Evolutionary conservation across 2,113 vertebrate species (phyloP).

Genomic region (Laterallus jamaicensis): DNA sequence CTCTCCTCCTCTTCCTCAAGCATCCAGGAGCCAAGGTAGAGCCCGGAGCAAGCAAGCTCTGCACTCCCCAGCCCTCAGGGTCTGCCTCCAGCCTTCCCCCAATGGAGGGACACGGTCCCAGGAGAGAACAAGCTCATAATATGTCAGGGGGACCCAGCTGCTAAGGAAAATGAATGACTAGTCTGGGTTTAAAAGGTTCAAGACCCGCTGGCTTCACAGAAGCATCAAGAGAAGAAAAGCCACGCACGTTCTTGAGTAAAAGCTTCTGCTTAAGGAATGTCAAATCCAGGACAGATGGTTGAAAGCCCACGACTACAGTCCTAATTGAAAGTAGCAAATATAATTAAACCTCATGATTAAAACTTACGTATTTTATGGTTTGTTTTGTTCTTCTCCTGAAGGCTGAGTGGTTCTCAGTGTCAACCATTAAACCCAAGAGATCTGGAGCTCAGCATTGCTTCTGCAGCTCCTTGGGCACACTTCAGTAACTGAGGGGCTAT

Average conservation of each 20-base stretch:
- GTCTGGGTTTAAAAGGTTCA: not conserved
- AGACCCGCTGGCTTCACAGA: not conserved
- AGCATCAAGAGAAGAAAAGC: not conserved
- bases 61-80: not conserved
- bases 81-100: not conserved
- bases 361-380: not conserved
- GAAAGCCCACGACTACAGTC: not conserved
- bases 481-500: not conserved
- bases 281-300: not conserved
- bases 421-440: not conserved
- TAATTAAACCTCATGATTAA: not conserved
- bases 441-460: not conserved
- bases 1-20: not conserved
- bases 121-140: not conserved
- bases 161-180: not conserved
- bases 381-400: not conserved
- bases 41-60: not conserved
- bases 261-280: not conserved
- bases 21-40: not conserved
- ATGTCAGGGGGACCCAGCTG: not conserved
- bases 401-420: not conserved
- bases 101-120: fast-evolving
- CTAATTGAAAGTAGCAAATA: not conserved
- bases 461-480: not conserved
- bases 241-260: not conserved